Percentiles rank a stretch among this genome's conserved stretches.
Conservation (phyloP, 1,140 invertebrate species). For the Hestina assimilis region DNA sequence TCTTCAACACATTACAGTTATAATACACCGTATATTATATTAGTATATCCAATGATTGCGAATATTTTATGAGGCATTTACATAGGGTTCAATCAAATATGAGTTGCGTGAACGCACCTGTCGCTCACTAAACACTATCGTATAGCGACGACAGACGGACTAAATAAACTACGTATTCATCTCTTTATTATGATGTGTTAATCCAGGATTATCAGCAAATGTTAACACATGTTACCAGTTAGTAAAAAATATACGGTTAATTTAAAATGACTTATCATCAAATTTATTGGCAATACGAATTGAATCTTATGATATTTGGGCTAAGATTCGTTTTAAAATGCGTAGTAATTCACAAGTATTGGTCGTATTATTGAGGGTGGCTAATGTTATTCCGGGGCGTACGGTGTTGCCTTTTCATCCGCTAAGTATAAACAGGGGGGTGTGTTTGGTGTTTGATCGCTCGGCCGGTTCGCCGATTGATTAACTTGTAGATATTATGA, state of each 20-base stretch:
- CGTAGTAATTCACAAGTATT: conserved; percentile 35
- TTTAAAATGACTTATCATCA: conserved; percentile 36
- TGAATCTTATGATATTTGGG: conserved; percentile 23
- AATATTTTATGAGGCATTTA: conserved; percentile 4
- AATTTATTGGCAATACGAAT: conserved; percentile 23
- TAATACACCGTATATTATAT: neutral
- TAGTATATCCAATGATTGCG: neutral
- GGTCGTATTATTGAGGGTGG: conserved; percentile 70
- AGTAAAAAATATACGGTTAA: conserved; percentile 53
- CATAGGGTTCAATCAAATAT: conserved; percentile 47
- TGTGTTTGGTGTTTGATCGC: conserved; percentile 68
- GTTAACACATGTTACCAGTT: conserved; percentile 78
- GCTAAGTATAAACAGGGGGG: conserved; percentile 76
- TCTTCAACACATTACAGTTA: too few species aligned
- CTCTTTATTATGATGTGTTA: conserved; percentile 78
- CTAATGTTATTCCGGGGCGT: conserved; percentile 76
- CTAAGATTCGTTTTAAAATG: conserved; percentile 39
- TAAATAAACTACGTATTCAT: conserved; percentile 73
- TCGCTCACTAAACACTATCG: conserved; percentile 58
- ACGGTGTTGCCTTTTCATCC: conserved; percentile 77
- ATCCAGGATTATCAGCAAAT: conserved; percentile 77
- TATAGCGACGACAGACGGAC: conserved; percentile 67
- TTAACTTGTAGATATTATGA: conserved; percentile 61
- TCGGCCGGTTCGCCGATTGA: conserved; percentile 64
- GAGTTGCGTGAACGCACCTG: conserved; percentile 62